phyloP scores from a whole-genome alignment of 2,113 vertebrate genomes.

The Anhinga anhinga region DNA sequence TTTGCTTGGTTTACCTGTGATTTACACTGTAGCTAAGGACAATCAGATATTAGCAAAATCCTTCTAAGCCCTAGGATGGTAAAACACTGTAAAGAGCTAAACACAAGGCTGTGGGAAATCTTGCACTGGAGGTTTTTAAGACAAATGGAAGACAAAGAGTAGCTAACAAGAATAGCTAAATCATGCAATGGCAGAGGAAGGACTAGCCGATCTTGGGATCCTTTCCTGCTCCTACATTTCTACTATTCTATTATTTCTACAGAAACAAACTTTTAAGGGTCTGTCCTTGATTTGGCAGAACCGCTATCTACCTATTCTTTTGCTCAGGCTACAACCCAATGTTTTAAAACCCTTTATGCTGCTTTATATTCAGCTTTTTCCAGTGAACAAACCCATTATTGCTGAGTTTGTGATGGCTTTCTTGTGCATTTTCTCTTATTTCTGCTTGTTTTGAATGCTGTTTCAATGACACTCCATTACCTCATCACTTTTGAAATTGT shows the following conservation, averaged over 20 bases:
- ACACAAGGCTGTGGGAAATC: neutral
- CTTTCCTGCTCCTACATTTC: neutral
- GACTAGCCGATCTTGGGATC: neutral
- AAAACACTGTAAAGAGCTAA: neutral
- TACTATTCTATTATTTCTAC: neutral
- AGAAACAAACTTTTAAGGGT: neutral
- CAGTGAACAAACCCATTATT: neutral
- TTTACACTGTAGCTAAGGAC: neutral
- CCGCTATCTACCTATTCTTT: neutral
- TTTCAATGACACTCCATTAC: neutral
- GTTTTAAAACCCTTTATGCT: neutral
- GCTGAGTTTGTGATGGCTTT: neutral
- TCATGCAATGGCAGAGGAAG: neutral
- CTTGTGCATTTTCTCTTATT: neutral
- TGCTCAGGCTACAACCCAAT: neutral
- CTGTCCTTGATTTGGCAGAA: neutral
- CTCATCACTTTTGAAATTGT: neutral
- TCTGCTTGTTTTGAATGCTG: neutral
- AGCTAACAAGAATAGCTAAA: neutral
- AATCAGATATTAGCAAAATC: neutral
- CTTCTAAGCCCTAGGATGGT: neutral
- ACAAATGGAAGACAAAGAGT: neutral
- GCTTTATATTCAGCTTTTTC: neutral
- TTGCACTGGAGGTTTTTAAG: neutral
- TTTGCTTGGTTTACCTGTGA: neutral